Conservation (phyloP, 2,797 vertebrate genomes). For the Anolis apletophallus region DNA sequence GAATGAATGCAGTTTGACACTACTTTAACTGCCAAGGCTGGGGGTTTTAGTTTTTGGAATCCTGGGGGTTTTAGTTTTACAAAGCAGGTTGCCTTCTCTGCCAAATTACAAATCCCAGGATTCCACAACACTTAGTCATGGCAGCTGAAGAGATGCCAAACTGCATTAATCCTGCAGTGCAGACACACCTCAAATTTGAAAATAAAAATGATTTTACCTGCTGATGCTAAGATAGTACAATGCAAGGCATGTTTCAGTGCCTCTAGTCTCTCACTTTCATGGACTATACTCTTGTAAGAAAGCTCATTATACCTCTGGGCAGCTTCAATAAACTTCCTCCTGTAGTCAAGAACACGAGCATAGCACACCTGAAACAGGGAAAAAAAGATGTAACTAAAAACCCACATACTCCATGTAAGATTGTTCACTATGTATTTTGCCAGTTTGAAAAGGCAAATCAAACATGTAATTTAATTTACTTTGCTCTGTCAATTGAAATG, state of each 20-base stretch:
- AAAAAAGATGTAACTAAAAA: slow-evolving; percentile 27
- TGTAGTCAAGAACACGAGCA: slow-evolving; percentile 95
- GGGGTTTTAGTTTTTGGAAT: too few relatives aligned
- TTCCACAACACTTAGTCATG: too few relatives aligned
- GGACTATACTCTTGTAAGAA: slow-evolving; percentile 97
- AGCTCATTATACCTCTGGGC: slow-evolving; percentile 97
- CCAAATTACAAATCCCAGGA: too few relatives aligned
- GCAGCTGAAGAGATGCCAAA: too few relatives aligned
- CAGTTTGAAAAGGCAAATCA: neutral
- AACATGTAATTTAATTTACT: neutral
- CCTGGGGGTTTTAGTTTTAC: too few relatives aligned
- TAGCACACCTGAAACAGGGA: slow-evolving; percentile 89
- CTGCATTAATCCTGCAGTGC: too few relatives aligned
- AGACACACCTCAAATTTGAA: neutral
- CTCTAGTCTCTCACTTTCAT: slow-evolving; percentile 94
- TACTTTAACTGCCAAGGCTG: too few relatives aligned
- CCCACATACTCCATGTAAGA: neutral
- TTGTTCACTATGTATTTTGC: too few relatives aligned
- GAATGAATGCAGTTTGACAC: too few relatives aligned
- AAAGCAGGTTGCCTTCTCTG: too few relatives aligned
- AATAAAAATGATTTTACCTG: slow-evolving; percentile 82
- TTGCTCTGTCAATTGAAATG: neutral
- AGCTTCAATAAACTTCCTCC: slow-evolving; percentile 98
- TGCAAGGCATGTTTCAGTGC: slow-evolving; percentile 97
- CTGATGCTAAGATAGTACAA: slow-evolving; percentile 97